These are phyloP conservation scores for Phenacoccus solenopsis DNA, from an alignment of 1,140 invertebrate genomes.

Conservation along the genomic window DNA sequence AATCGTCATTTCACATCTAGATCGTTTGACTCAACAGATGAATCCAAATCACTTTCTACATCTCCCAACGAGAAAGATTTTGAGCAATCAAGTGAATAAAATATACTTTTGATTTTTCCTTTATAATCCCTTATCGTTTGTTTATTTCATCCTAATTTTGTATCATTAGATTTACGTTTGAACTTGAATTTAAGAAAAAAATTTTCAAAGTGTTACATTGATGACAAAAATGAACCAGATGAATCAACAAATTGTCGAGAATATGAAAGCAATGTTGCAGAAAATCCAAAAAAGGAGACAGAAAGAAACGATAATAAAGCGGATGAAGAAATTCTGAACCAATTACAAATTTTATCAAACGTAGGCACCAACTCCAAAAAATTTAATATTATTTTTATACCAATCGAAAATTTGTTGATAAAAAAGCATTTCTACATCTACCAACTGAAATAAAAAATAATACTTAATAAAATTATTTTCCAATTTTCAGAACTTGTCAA, in stretches of 20 bases:
- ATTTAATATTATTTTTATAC: no score
- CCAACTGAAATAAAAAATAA: no score
- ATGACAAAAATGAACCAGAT: neutral
- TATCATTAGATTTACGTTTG: neutral
- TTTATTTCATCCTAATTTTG: neutral
- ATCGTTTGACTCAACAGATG: neutral
- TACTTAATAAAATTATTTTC: no score
- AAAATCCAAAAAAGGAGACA: no score
- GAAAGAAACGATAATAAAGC: no score
- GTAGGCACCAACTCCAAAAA: no score
- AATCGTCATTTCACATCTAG: neutral
- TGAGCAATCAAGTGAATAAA: neutral
- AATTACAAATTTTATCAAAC: no score
- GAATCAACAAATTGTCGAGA: neutral
- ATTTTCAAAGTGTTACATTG: neutral
- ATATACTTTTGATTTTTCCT: neutral
- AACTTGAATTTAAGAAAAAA: neutral
- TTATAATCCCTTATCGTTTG: neutral
- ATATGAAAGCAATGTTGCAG: no score
- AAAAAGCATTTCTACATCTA: no score
- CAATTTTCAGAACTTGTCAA: no score
- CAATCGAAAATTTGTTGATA: no score
- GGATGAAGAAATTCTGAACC: no score
- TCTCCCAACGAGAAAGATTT: neutral
- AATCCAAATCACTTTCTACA: neutral